Base-by-base conservation (phyloP, 2,797 vertebrate genomes). In the Atherinosoma microstoma region DNA sequence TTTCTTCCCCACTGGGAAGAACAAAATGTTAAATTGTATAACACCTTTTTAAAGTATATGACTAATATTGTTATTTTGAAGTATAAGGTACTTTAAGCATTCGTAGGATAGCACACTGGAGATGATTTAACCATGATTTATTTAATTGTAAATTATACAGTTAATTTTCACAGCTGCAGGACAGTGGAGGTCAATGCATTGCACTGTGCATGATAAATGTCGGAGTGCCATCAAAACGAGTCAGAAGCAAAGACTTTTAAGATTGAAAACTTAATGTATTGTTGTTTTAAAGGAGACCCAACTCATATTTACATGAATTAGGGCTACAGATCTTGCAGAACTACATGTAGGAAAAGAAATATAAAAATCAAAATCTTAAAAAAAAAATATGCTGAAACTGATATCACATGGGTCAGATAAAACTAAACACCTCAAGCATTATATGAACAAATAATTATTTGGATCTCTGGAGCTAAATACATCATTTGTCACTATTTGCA, bases 1-100 rank as follows among this genome's bases (percentile, higher is more conserved):
- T 79, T 82, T 76, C 56, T 59, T 71, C 54, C 42, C 75, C 63
- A 27, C 75, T 67, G 15, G 34, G 58, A 80, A 80, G 63, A 82
- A 72, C 62, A 87, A 82, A 83, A 62, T 29, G 27, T 45, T 27
- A 29, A 7, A 15, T 51, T 73, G 65, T 22, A 57, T 58, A 80
- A 70, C 73, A 74, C 58, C 62, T 79, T 66, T 63, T 65, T 49
- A 75, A 57, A 67, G 27, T 38, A n/a, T 27, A 56, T 34, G 63
- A 61, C 11, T 74, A 22, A 54, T 22, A 47, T 13, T 7, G 3
- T 53, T 47, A 61, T 59, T 38, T 18, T 42, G n/a, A 45, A 24
- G 42, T 64, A 62, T 8, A n/a, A 32, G 4, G 1, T 53, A 36
- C 27, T 53, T 29, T 16, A 11, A 38, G 8, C 10, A 10, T 54